Evolutionary conservation across 2,888 invertebrate genomes (phyloP).

Genomic region (Dolichopus griseipennis): DNA sequence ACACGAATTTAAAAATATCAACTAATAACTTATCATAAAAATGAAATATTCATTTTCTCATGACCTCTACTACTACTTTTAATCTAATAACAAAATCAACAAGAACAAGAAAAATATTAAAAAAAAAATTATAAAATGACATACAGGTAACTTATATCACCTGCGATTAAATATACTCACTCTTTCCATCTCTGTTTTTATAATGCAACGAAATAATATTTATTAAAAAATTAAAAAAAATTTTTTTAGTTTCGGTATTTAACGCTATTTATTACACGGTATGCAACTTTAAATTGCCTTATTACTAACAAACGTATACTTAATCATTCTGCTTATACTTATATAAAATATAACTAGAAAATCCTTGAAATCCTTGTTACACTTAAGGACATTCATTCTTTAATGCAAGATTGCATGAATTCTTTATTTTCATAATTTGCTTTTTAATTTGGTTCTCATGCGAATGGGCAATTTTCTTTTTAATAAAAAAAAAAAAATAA

Average conservation of each 20-base stretch:
- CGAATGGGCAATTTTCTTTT: too few relatives aligned
- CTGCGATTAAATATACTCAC: background rate
- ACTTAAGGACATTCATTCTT: too few relatives aligned
- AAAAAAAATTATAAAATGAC: background rate
- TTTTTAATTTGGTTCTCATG: too few relatives aligned
- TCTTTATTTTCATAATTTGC: too few relatives aligned
- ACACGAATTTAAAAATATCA: too few relatives aligned
- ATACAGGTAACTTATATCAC: background rate
- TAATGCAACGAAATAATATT: background rate
- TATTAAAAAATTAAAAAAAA: background rate
- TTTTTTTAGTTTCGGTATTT: background rate
- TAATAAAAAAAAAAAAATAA: too few relatives aligned
- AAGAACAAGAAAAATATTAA: background rate
- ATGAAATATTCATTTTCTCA: background rate
- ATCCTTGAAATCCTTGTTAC: background rate
- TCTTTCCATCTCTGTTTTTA: background rate
- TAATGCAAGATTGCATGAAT: too few relatives aligned
- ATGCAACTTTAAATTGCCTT: background rate
- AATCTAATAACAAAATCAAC: background rate
- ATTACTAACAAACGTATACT: too few relatives aligned
- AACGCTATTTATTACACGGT: background rate
- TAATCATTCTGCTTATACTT: too few relatives aligned
- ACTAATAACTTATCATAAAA: background rate
- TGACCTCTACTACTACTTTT: background rate
- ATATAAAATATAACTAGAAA: background rate